A percentile compares a stretch with the other conserved stretches of the same genome.
Conservation (phyloP, 2,113 vertebrate genomes). For the Prunella fulvescens region DNA sequence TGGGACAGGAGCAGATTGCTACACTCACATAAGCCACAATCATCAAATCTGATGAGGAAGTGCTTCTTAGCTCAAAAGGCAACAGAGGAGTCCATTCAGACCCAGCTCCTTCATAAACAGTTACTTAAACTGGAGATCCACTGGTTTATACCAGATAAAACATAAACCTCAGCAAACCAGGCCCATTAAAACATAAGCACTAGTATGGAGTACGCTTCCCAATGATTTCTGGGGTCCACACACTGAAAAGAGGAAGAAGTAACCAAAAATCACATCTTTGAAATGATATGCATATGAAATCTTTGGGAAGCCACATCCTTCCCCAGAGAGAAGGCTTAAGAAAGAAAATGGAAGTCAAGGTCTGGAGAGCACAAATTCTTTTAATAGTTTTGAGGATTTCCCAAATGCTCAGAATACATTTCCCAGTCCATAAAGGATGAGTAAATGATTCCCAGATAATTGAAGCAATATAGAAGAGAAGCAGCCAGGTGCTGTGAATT, state of each 20-base stretch:
- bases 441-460: not conserved
- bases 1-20: not conserved
- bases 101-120: not conserved
- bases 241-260: not conserved
- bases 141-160: not conserved
- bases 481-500: not conserved
- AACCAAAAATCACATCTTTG: not conserved
- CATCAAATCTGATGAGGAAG: not conserved
- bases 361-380: not conserved
- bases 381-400: not conserved
- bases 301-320: not conserved
- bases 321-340: not conserved
- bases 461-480: not conserved
- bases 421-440: not conserved
- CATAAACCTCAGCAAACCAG: not conserved
- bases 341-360: not conserved
- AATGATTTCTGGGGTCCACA: not conserved
- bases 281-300: not conserved
- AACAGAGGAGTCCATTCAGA: not conserved
- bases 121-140: not conserved
- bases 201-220: not conserved
- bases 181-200: not conserved
- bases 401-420: not conserved
- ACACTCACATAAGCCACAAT: not conserved
- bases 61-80: not conserved